Percentiles rank a stretch among this genome's conserved stretches.
Conservation (phyloP, 2,797 vertebrate species). For the Falco rusticolus region DNA sequence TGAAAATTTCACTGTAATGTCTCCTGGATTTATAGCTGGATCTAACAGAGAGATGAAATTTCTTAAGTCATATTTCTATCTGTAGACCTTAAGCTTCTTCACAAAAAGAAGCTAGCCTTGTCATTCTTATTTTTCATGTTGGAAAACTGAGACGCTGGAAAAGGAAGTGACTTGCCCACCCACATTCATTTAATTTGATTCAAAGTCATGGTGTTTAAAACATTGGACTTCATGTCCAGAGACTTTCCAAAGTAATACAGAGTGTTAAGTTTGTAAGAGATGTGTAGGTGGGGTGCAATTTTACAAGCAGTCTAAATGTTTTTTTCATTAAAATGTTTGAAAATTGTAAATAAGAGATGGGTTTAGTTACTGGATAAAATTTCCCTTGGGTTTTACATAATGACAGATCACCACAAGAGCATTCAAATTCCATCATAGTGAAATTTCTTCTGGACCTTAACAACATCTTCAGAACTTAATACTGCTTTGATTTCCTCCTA, state of each 20-base stretch:
- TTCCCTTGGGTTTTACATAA: neutral
- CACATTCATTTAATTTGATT: neutral
- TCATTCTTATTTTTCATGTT: neutral
- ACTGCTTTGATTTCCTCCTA: slow-evolving; percentile 48
- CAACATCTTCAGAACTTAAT: slow-evolving; percentile 11
- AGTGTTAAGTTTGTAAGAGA: neutral
- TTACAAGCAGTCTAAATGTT: neutral
- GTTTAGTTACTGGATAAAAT: neutral
- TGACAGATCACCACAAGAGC: neutral
- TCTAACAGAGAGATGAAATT: neutral
- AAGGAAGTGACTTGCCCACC: neutral
- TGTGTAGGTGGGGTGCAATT: neutral
- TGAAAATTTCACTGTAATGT: neutral
- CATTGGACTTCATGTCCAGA: neutral
- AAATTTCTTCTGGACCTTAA: slow-evolving; percentile 35
- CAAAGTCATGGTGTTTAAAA: neutral
- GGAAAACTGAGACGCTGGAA: neutral
- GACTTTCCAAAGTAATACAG: neutral
- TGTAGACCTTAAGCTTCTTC: neutral
- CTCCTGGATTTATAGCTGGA: slow-evolving; percentile 4
- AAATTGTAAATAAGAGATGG: neutral
- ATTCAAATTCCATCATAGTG: slow-evolving; percentile 35
- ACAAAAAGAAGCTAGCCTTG: neutral
- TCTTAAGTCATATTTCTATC: neutral
- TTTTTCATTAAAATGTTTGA: slow-evolving; percentile 9